Evolutionary conservation across 1,140 invertebrate genomes (phyloP), one percentile per base, ranked within the genome.

Genomic region (Lineus longissimus): DNA sequence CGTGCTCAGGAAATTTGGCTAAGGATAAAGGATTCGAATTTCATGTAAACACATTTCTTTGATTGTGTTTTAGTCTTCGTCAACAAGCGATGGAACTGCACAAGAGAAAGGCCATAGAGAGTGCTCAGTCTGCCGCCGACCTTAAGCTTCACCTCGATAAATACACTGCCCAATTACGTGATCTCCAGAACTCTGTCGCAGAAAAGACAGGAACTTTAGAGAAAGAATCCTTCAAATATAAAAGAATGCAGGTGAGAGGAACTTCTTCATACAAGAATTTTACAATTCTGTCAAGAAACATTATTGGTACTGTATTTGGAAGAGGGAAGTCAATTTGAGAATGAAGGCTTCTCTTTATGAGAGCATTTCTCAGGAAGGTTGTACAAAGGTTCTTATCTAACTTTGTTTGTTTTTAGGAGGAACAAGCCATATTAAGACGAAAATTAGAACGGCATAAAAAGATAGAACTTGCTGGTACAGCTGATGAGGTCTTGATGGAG

Each of bases 361-460:
- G n/a, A n/a, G n/a, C n/a, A n/a, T n/a, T n/a, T n/a, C n/a, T 13
- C 41, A 11, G n/a, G 41, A 11, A 43, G n/a, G 11, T n/a, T 43
- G 41, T 43, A n/a, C 11, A n/a, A n/a, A n/a, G 40, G n/a, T 13
- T 13, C 40, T 43, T 43, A 13, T 43, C 40, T 43, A 13, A n/a
- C 40, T 43, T 43, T 11, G 11, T n/a, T 43, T 11, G n/a, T 43
- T 73, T 82, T 25, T 82, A 96, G 86, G 96, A 99, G 81, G 96
- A 99, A 81, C 88, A 97, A 71, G 94, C 91, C 0, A 90, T 93
- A 70, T 82, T 97, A 55, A 87, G 93, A 73, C 87, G 93, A 11
- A 97, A 97, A 76, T 88, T 95, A 7, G 95, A 98, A 76, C 85
- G 96, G 70, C 93, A 96, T 86, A 98, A 98, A 83, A 98, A 97